Evolutionary conservation across 2,113 vertebrate genomes (phyloP).

Genomic region (Leuciscus idus): DNA sequence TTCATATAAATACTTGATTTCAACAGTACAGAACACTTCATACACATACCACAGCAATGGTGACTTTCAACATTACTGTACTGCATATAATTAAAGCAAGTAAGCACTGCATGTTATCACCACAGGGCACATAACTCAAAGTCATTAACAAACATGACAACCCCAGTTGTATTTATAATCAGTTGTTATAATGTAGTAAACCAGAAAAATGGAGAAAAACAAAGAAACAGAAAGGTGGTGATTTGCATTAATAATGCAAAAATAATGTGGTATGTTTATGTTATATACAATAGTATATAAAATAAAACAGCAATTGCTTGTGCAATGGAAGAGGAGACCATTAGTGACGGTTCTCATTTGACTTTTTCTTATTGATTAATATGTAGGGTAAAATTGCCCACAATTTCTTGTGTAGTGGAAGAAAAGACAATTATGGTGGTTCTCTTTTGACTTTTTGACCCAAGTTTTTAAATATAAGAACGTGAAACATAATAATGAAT

Average conservation of each 20-base stretch:
- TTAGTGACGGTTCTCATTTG: background rate
- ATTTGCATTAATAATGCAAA: background rate
- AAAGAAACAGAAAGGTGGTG: background rate
- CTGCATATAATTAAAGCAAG: background rate
- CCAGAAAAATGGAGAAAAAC: background rate
- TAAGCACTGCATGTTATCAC: background rate
- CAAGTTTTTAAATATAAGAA: too few relatives aligned
- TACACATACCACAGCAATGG: background rate
- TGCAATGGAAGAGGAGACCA: background rate
- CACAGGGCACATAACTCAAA: background rate
- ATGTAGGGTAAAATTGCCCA: too few relatives aligned
- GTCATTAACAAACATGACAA: conserved; percentile 3
- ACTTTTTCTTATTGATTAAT: background rate
- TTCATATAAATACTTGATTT: conserved; percentile 1
- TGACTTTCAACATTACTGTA: background rate
- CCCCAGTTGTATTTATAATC: background rate
- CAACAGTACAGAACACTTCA: background rate
- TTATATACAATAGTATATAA: background rate
- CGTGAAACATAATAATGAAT: too few relatives aligned
- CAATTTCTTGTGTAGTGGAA: background rate
- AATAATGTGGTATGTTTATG: too few relatives aligned
- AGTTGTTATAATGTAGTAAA: background rate
- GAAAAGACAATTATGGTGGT: background rate
- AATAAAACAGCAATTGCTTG: background rate
- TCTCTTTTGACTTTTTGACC: background rate